Base-by-base conservation (phyloP, 1,140 invertebrate species). In the Rhyzopertha dominica region DNA sequence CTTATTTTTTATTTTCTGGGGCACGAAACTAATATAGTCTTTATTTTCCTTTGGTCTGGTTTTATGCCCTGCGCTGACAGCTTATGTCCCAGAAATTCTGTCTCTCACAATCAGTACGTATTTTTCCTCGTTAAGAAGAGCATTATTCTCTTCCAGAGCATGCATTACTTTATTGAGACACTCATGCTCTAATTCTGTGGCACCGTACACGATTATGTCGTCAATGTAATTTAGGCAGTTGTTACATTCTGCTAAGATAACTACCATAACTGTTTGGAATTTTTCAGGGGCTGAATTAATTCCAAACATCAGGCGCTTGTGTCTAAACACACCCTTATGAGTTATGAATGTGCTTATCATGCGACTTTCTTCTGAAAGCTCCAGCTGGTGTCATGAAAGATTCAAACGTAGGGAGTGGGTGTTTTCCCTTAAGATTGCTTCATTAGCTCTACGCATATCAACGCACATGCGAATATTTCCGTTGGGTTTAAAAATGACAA, bases 321-420 rank as follows among this genome's bases (percentile, higher is more conserved):
- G 68, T 29, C 57, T 29, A 50, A 54, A 67, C 23, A 65, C 37
- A 10, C 66, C 66, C 39, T 54, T 51, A 24, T 56, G 48, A 14
- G 58, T 61, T 16, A 55, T 57, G 47, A 67, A 67, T 25, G 66
- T 65, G 13, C 65, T 69, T 22, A 68, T 64, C n/a, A n/a, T n/a
- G 12, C 61, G 41, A 18, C 52, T 55, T 16, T 64, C 42, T 30
- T 34, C 32, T 19, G 38, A 17, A 8, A 56, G 17, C 28, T 30
- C 39, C 10, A 51, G 16, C 34, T 51, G 48, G 18, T 54, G 50
- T 40, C 43, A 60, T 39, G 13, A 62, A 46, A 8, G 34, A 34
- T n/a, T 60, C 56, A 30, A 60, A 51, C 23, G 47, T 54, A 9
- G 56, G 58, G 10, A 62, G 22, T 12, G 58, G 56, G 16, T 48